Base-by-base conservation (phyloP, 2,113 vertebrate species). In the Nanger granti region DNA sequence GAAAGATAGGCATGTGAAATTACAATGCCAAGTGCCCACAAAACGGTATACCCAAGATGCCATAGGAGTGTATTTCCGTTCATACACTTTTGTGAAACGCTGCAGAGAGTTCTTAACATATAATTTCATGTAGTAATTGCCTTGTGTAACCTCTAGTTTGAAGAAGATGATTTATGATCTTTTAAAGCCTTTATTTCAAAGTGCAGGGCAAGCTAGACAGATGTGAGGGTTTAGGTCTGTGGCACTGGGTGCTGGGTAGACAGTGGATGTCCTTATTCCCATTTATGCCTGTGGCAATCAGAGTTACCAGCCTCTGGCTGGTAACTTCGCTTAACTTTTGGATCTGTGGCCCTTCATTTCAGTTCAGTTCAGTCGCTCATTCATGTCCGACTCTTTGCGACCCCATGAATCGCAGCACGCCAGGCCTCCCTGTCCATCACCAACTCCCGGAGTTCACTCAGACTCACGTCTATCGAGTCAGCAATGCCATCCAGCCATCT, bases 141-240 rank as follows among this genome's bases (percentile, higher is more conserved):
- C 34, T 49, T 89, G 18, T 82, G 34, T 20, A 88, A 79, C 47
- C 29, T 94, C 47, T 9, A 54, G 55, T 18, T 44, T 59, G 37
- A 79, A 18, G 69, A 97, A 89, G 49, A 92, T 87, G n/a, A 97
- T 84, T 98, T 89, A 97, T 59, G 83, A 76, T 89, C 73, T 96
- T 87, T 91, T 64, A 95, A 97, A 91, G 92, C 20, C 84, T 93
- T 89, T 62, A 82, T 96, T 97, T 96, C 82, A 91, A 85, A 93
- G n/a, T 47, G 93, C 55, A 49, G 31, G 59, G 87, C 79, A 96
- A 92, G 18, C 55, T 37, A 92, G 73, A 62, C 69, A 62, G 83
- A 80, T 66, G 29, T 89, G 89, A 83, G 90, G 64, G 41, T 82
- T 92, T 94, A 44, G 52, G 49, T 37, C 87, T 90, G 87, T 82